Conservation (phyloP, 2,888 invertebrate genomes). For the Standfussiana lucernea region DNA sequence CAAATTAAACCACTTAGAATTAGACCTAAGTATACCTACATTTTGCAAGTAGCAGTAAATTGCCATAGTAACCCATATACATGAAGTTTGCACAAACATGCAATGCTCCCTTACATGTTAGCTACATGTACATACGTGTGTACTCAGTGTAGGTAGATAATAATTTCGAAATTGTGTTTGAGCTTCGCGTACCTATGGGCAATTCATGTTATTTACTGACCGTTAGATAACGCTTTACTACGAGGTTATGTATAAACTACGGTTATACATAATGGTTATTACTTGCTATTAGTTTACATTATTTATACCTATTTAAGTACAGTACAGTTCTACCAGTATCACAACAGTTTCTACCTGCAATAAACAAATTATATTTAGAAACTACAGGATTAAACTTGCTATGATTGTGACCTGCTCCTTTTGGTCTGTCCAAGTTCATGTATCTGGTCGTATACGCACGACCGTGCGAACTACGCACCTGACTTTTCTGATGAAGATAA, state of each 20-base stretch:
- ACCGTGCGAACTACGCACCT: not conserved
- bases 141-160: constrained; percentile 15
- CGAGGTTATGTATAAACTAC: not conserved
- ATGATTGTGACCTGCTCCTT: too few relatives aligned
- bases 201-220: constrained; percentile 13
- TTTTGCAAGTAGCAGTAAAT: not conserved
- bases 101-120: constrained; percentile 7
- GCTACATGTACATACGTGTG: not conserved
- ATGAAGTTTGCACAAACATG: constrained; percentile 11
- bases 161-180: constrained; percentile 38
- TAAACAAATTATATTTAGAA: too few relatives aligned
- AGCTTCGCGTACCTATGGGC: not conserved
- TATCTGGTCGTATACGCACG: too few relatives aligned
- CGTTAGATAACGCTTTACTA: constrained; percentile 12
- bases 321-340: too few relatives aligned
- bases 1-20: not conserved
- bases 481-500: not conserved
- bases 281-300: not conserved
- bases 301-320: not conserved
- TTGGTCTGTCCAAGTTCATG: not conserved
- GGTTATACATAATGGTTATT: constrained; percentile 2
- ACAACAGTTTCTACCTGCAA: too few relatives aligned
- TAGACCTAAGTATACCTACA: not conserved
- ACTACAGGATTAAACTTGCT: too few relatives aligned
- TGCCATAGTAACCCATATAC: constrained; percentile 10